phyloP scores from a whole-genome alignment of 2,888 invertebrate genomes.

The Parnassius mnemosyne region DNA sequence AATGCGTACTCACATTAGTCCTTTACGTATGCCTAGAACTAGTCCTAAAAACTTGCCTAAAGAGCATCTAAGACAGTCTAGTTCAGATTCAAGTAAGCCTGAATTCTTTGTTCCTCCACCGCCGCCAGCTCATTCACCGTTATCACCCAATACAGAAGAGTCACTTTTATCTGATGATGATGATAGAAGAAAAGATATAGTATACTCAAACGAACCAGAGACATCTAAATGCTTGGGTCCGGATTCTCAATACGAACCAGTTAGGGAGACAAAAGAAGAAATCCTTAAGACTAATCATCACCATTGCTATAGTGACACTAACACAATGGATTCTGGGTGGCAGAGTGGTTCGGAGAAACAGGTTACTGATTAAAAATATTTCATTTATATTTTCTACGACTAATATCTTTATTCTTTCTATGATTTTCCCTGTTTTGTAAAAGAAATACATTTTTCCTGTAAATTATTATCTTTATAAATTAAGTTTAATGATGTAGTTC shows the following conservation, averaged over 20 bases:
- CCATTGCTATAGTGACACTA: constrained; percentile 80
- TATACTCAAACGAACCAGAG: constrained; percentile 64
- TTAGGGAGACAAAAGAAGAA: constrained; percentile 62
- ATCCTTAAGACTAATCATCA: constrained; percentile 67
- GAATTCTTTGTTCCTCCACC: constrained; percentile 59
- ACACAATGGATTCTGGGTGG: constrained; percentile 85
- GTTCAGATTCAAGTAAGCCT: constrained; percentile 50
- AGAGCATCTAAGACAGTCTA: constrained; percentile 56
- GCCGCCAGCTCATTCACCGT: constrained; percentile 54
- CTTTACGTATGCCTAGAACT: constrained; percentile 53
- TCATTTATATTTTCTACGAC: not conserved
- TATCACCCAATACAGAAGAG: constrained; percentile 71
- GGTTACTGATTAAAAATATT: constrained; percentile 61
- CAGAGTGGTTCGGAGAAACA: constrained; percentile 84
- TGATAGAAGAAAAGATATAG: constrained; percentile 46
- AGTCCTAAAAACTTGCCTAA: constrained; percentile 56
- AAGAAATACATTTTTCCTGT: constrained; percentile 1
- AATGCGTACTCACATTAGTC: constrained; percentile 58
- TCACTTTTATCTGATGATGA: constrained; percentile 68
- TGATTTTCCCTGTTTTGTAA: too few relatives aligned
- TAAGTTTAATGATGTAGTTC: constrained; percentile 4
- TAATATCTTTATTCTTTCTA: not conserved
- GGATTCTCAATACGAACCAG: constrained; percentile 69
- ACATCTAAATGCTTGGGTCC: constrained; percentile 62
- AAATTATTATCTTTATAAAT: constrained; percentile 1